Evolutionary conservation across 1,140 invertebrate genomes (phyloP), one percentile per base, ranked within the genome.

Genomic region (Druon quercuslanigerum): DNA sequence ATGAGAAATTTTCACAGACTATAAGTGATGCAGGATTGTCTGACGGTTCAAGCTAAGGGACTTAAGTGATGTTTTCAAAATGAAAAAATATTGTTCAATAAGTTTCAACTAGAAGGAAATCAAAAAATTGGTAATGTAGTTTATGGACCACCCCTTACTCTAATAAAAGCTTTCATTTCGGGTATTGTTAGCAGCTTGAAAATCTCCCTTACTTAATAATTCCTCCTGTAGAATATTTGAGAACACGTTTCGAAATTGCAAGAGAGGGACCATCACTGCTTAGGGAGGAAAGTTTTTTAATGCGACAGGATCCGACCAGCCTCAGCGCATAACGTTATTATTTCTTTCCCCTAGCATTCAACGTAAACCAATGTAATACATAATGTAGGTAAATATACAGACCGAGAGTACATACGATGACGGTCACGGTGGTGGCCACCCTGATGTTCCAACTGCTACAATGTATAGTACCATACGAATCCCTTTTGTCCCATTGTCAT

Each of bases 401-500:
- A 40, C 20, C 40, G 40, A n/a, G 11, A n/a, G 17, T 54, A 54
- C 17, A 46, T 54, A 54, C 60, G 60, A 66, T 66, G 60, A 66
- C 60, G 60, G 60, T 66, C 60, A 66, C 25, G 60, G 60, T 46
- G 60, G 60, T 60, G 60, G 60, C 60, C 20, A 66, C 60, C 60
- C 52, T 54, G 52, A 54, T 54, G 7, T 54, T 54, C 52, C 52
- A 54, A 54, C 52, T 54, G 52, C 52, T 54, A 54, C 16, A 54
- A 9, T 54, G 3, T 9, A 46, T 46, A 33, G 25, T 33, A 33
- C 25, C 4, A 5, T 54, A 54, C 52, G 52, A 54, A 54, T 54
- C 52, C 52, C 60, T 66, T 66, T 66, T 46, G 60, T 66, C 60
- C 60, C 60, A 66, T 66, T 66, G 16, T 66, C 60, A 66, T 66